These are phyloP conservation scores for Drosophila saltans DNA, from an alignment of 1,140 invertebrate genomes.

Conservation along the genomic window DNA sequence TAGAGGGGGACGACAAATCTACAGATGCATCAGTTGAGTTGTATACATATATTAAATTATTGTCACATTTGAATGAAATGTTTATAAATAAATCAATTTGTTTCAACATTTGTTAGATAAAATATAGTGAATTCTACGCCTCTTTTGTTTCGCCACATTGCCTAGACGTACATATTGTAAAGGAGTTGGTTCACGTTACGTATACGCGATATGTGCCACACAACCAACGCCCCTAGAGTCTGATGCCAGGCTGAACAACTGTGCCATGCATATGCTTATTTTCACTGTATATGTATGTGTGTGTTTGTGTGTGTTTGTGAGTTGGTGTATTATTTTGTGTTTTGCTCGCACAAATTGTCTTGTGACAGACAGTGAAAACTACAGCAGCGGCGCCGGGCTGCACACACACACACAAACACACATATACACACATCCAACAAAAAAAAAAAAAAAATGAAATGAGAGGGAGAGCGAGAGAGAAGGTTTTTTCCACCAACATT, in stretches of 20 bases:
- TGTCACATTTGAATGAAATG: not conserved
- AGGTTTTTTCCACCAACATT: slow-evolving; percentile 27
- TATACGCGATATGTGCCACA: slow-evolving; percentile 68
- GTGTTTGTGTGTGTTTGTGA: slow-evolving; percentile 18
- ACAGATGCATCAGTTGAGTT: not conserved
- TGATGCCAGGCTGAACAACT: slow-evolving; percentile 66
- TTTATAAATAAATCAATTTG: not conserved
- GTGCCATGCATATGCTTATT: slow-evolving; percentile 75
- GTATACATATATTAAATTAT: not conserved
- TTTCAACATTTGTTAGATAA: not conserved
- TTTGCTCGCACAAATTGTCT: slow-evolving; percentile 81
- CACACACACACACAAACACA: slow-evolving; percentile 22
- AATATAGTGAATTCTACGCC: not conserved
- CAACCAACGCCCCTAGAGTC: slow-evolving; percentile 58
- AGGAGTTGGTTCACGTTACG: slow-evolving; percentile 54
- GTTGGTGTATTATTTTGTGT: slow-evolving; percentile 77
- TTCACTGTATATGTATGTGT: slow-evolving; percentile 16
- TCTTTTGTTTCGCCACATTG: slow-evolving; percentile 16
- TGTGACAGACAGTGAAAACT: slow-evolving; percentile 81
- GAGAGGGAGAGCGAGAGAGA: not conserved
- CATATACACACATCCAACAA: not conserved
- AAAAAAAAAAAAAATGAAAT: not conserved
- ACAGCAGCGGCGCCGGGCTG: slow-evolving; percentile 62
- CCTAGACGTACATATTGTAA: slow-evolving; percentile 51
- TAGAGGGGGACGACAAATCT: not conserved